These are phyloP conservation scores for Podarcis raffonei DNA, from an alignment of 2,113 vertebrate species.

Conservation along the genomic window DNA sequence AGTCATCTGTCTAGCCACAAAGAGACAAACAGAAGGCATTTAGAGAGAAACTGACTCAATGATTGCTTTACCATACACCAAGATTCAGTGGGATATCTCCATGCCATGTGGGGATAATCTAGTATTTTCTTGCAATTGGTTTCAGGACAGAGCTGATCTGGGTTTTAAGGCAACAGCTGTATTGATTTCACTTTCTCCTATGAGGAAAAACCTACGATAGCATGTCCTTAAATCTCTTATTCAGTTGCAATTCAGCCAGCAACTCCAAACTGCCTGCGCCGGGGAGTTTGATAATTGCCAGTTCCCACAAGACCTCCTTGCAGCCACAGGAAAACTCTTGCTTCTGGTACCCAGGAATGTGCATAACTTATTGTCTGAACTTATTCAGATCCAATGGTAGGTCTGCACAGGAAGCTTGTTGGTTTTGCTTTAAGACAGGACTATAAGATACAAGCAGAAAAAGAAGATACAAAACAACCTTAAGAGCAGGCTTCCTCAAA, in stretches of 20 bases:
- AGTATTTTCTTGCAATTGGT: neutral
- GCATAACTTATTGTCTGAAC: neutral
- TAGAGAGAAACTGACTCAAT: rapidly evolving
- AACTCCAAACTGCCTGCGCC: neutral
- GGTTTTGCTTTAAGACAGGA: neutral
- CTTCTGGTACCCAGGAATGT: neutral
- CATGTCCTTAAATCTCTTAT: neutral
- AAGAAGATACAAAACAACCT: neutral
- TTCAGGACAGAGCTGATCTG: neutral
- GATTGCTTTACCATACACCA: rapidly evolving
- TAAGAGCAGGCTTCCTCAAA: too few relatives aligned
- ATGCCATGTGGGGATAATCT: neutral
- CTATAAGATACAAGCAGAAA: neutral
- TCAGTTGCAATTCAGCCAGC: neutral
- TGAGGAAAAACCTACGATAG: neutral
- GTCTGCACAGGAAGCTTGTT: neutral
- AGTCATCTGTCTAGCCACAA: neutral
- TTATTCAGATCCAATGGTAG: neutral
- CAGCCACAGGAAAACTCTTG: neutral
- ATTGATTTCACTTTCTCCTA: neutral
- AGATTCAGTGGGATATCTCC: conserved; percentile 10
- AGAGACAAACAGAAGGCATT: neutral
- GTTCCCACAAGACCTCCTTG: neutral
- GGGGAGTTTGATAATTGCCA: neutral
- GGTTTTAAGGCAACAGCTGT: neutral